These are phyloP conservation scores for Coelogynopora nodosa DNA, from an alignment of 2,888 invertebrate species.

Conservation along the genomic window DNA sequence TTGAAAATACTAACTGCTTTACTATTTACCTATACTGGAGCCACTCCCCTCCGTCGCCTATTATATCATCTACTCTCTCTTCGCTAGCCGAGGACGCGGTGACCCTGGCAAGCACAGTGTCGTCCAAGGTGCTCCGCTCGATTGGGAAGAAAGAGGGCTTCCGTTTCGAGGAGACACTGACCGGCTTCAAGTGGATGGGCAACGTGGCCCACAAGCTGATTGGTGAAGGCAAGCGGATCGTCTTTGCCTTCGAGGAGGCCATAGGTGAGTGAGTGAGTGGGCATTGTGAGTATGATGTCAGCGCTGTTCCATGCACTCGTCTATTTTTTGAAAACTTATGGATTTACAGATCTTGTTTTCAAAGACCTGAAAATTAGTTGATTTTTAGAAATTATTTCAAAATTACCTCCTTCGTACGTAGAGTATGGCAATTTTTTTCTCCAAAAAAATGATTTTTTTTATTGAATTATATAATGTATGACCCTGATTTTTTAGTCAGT, in stretches of 20 bases:
- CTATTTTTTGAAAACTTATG: too few relatives aligned
- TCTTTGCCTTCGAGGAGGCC: conserved; percentile 96
- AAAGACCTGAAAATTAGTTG: too few relatives aligned
- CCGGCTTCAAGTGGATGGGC: conserved; percentile 99
- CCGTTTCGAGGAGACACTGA: conserved; percentile 79
- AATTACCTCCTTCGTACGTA: too few relatives aligned
- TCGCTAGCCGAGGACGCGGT: not conserved
- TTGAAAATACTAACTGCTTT: too few relatives aligned
- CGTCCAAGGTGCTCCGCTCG: conserved; percentile 83
- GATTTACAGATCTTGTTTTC: too few relatives aligned
- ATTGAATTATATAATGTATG: too few relatives aligned
- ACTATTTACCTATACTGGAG: too few relatives aligned
- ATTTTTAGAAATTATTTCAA: not conserved
- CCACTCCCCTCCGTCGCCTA: too few relatives aligned
- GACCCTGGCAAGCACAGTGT: conserved; percentile 87
- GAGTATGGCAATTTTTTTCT: too few relatives aligned
- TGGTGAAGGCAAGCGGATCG: conserved; percentile 67
- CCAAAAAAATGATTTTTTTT: too few relatives aligned
- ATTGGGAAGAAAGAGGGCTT: conserved; percentile 77
- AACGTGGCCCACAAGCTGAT: conserved; percentile 75
- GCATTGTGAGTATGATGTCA: not conserved
- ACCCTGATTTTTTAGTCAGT: too few relatives aligned
- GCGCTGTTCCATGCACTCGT: not conserved
- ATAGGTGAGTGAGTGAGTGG: conserved; percentile 67
- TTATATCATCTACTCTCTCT: too few relatives aligned